phyloP scores from a whole-genome alignment of 92 coral and sea anemone genomes.

The Parazoanthus atlanticus region DNA sequence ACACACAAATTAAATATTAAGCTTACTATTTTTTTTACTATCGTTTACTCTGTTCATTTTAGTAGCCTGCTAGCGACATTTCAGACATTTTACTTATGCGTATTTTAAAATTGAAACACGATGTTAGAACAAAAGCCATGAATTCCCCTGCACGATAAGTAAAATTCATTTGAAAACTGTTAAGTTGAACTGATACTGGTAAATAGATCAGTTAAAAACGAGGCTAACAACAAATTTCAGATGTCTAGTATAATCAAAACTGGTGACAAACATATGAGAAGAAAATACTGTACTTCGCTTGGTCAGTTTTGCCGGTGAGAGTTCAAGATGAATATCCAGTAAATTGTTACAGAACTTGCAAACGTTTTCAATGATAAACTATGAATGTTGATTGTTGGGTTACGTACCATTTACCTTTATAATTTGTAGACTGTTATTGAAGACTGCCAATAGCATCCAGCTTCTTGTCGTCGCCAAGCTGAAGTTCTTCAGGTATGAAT shows the following conservation, averaged over 20 bases:
- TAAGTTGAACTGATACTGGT: too few relatives aligned
- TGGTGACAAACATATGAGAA: neutral
- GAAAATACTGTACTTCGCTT: neutral
- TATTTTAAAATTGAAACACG: neutral
- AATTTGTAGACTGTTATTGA: neutral
- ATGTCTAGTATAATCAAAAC: neutral
- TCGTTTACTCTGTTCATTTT: neutral
- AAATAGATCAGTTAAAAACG: too few relatives aligned
- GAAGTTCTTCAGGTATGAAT: neutral
- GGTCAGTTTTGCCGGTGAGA: neutral
- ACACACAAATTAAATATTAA: too few relatives aligned
- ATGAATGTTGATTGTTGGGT: too few relatives aligned
- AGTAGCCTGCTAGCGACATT: neutral
- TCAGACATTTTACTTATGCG: neutral
- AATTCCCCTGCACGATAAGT: neutral
- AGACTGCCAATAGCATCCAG: neutral
- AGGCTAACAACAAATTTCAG: neutral
- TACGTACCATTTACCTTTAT: neutral
- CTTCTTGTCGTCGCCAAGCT: neutral
- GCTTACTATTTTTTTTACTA: neutral
- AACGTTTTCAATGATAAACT: too few relatives aligned
- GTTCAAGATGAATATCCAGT: neutral
- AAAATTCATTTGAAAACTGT: too few relatives aligned
- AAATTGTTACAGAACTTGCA: too few relatives aligned
- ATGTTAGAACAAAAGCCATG: neutral